A percentile compares a stretch with the other conserved stretches of the same genome.
Evolutionary conservation across 2,113 vertebrate genomes (phyloP).

Genomic region (Mobula hypostoma): DNA sequence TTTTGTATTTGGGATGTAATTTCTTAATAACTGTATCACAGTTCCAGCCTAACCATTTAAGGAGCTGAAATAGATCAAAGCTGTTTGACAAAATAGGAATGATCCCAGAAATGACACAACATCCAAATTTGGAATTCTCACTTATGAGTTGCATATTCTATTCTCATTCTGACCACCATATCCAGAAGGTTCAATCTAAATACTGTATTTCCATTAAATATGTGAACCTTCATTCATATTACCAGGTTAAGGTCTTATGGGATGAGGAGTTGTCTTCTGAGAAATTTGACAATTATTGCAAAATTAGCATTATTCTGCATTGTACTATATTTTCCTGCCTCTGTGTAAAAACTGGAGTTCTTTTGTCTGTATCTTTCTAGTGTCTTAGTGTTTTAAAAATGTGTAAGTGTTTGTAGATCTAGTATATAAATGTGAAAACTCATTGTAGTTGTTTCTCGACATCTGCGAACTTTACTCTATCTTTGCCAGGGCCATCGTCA

Average conservation of each 20-base stretch:
- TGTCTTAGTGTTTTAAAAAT: slow-evolving; percentile 30
- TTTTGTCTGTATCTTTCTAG: slow-evolving; percentile 25
- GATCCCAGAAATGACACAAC: background rate
- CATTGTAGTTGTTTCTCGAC: background rate
- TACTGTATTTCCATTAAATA: background rate
- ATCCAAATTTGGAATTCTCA: background rate
- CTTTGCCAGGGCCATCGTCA: slow-evolving; percentile 34
- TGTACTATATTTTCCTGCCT: slow-evolving; percentile 14
- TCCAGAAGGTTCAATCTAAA: background rate
- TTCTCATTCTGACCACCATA: background rate
- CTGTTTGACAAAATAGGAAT: background rate
- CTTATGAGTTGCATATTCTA: background rate
- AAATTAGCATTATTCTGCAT: background rate
- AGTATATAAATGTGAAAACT: slow-evolving; percentile 23
- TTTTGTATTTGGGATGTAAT: background rate
- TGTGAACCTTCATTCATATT: background rate
- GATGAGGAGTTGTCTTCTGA: background rate
- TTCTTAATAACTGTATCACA: background rate
- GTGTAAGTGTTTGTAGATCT: slow-evolving; percentile 23
- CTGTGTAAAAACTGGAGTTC: slow-evolving; percentile 4
- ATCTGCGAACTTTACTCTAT: background rate
- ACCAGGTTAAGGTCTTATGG: background rate
- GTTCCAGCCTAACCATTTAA: slow-evolving; percentile 20
- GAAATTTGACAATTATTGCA: background rate
- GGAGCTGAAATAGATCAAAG: background rate